Evolutionary conservation across 2,797 vertebrate genomes (phyloP), one percentile per base, ranked within the genome.

Genomic region (Enteromius argenteus): DNA sequence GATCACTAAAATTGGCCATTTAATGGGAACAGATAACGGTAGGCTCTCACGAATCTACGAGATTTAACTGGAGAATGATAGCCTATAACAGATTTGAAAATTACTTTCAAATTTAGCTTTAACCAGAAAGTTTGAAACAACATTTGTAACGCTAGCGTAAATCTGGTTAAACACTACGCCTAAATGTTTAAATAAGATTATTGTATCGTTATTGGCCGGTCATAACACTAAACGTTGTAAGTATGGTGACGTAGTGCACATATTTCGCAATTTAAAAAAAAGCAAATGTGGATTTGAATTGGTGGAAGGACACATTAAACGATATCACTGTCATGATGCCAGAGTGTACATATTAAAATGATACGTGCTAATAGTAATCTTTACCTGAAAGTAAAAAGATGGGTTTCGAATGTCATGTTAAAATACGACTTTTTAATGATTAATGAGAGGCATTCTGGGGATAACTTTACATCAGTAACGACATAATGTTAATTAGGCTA

Each of bases 21-120:
- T 83, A 84, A 79, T 84, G 83, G 76, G 68, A 10, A 79, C 42
- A 51, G 67, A 79, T 39, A 79, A 62, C 53, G 67, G 83, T 84
- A 84, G 58, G 83, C n/a, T 64, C 17, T 46, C 21, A 17, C 68
- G n/a, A 80, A 71, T 79, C 17, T 11, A 30, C 9, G 39, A 2
- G 2, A 79, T 49, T 53, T 76, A 1, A 19, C 2, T 4, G 11
- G 6, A 30, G 23, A 74, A 75, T 53, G 11, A 23, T 58, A 19
- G 17, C 8, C 8, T 56, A 14, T 37, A 30, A 23, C 6, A 39
- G 14, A 69, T 71, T 13, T 73, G 1, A n/a, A 39, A 79, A 8
- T 44, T 0, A 27, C 14, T 42, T 30, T 42, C 14, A 44, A 67
- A 42, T 30, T 4, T 14, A 58, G 17, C 49, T 71, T 37, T 56